These are phyloP conservation scores for Scolanthus callimorphus DNA, from an alignment of 92 coral and sea anemone species.

Conservation along the genomic window DNA sequence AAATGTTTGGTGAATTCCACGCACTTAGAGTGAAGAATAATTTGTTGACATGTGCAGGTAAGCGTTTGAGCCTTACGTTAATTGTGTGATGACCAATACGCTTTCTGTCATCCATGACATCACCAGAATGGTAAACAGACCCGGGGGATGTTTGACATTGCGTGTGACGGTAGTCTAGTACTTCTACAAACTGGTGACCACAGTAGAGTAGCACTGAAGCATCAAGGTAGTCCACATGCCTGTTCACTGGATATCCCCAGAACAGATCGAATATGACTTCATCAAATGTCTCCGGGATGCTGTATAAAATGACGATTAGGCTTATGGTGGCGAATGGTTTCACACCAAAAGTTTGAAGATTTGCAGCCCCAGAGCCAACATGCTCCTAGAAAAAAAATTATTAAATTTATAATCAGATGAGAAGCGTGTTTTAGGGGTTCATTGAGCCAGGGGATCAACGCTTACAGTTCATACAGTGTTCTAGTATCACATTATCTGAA, in stretches of 20 bases:
- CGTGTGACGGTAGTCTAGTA: slow-evolving; percentile 36
- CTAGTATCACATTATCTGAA: too few species aligned
- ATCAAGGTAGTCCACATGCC: slow-evolving; percentile 70
- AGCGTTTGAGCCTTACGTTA: slow-evolving; percentile 55
- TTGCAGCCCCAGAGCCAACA: too few species aligned
- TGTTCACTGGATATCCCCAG: slow-evolving; percentile 80
- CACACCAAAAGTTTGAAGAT: slow-evolving; percentile 69
- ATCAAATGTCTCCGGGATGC: slow-evolving; percentile 74
- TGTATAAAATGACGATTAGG: slow-evolving; percentile 82
- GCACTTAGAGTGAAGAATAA: slow-evolving; percentile 93
- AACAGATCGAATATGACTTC: slow-evolving; percentile 83
- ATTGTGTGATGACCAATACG: slow-evolving; percentile 86
- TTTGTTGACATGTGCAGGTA: slow-evolving; percentile 60
- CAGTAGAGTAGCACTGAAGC: slow-evolving; percentile 86
- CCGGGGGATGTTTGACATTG: slow-evolving; percentile 10
- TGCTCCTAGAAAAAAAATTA: too few species aligned
- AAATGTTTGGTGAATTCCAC: slow-evolving; percentile 84
- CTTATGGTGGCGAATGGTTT: slow-evolving; percentile 68
- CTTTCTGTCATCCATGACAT: slow-evolving; percentile 54
- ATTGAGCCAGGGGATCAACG: too few species aligned
- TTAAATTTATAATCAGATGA: too few species aligned
- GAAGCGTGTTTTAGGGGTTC: too few species aligned
- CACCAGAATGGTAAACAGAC: slow-evolving; percentile 84
- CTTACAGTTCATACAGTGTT: too few species aligned
- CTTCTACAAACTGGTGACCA: slow-evolving; percentile 38